Conservation (phyloP, 2,797 vertebrate species). For the Hozukius guyotensis region DNA sequence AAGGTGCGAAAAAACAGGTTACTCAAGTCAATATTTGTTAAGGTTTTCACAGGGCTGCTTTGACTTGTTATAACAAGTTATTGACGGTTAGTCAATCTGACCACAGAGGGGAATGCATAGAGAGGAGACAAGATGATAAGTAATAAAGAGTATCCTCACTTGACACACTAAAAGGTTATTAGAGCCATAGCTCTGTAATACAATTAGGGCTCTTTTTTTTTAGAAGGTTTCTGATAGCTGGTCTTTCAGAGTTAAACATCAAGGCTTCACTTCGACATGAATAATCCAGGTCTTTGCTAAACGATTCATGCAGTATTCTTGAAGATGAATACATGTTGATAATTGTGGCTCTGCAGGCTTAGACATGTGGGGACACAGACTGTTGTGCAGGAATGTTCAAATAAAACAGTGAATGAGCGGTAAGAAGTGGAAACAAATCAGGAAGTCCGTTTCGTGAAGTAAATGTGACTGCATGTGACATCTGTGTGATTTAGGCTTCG, state of each 20-base stretch:
- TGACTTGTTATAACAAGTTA: not conserved
- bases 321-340: not conserved
- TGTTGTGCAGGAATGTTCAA: conserved; percentile 3
- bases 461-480: conserved; percentile 15
- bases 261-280: not conserved
- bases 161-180: not conserved
- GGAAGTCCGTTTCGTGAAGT: conserved; percentile 36
- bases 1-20: not conserved
- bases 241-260: not conserved
- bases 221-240: not conserved
- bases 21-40: not conserved
- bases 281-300: not conserved
- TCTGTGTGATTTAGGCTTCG: not conserved
- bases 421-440: not conserved
- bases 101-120: not conserved
- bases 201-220: not conserved
- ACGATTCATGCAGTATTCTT: not conserved
- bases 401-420: not conserved
- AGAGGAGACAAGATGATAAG: not conserved
- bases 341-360: conserved; percentile 24
- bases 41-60: not conserved
- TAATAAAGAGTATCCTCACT: not conserved
- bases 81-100: too few relatives aligned
- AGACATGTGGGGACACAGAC: conserved; percentile 1
- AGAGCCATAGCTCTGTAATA: not conserved